A percentile compares a stretch with the other conserved stretches of the same genome.
Evolutionary conservation across 2,888 invertebrate genomes (phyloP).

Genomic region (Cryptus armator): DNA sequence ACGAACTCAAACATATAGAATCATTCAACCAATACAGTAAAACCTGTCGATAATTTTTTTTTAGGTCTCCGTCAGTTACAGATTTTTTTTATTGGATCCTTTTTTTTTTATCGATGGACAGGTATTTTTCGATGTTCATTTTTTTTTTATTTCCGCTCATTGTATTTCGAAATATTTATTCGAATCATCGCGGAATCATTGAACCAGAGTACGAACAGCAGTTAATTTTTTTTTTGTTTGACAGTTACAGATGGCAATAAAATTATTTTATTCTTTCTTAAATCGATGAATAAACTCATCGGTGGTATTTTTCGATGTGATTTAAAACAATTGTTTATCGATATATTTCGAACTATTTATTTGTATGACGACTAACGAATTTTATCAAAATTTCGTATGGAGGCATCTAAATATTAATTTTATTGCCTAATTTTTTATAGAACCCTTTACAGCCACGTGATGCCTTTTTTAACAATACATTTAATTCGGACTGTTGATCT

Average conservation of each 20-base stretch:
- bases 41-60: constrained; percentile 40
- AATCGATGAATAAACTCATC: too few species aligned
- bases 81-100: not conserved
- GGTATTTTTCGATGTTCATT: not conserved
- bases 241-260: too few species aligned
- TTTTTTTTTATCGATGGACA: constrained; percentile 1
- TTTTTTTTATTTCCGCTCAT: not conserved
- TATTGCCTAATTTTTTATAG: not conserved
- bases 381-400: not conserved
- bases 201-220: too few species aligned
- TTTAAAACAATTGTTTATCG: not conserved
- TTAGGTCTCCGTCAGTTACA: not conserved
- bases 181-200: too few species aligned
- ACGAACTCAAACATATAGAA: constrained; percentile 29
- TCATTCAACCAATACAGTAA: constrained; percentile 38
- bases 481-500: too few species aligned
- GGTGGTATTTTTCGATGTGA: too few species aligned
- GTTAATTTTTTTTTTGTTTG: too few species aligned
- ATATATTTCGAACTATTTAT: not conserved
- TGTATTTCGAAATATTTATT: not conserved
- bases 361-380: not conserved
- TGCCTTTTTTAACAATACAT: too few species aligned
- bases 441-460: not conserved
- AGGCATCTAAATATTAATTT: not conserved
- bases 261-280: too few species aligned